Base-by-base conservation (phyloP, 2,797 vertebrate species). In the Uromys caudimaculatus region DNA sequence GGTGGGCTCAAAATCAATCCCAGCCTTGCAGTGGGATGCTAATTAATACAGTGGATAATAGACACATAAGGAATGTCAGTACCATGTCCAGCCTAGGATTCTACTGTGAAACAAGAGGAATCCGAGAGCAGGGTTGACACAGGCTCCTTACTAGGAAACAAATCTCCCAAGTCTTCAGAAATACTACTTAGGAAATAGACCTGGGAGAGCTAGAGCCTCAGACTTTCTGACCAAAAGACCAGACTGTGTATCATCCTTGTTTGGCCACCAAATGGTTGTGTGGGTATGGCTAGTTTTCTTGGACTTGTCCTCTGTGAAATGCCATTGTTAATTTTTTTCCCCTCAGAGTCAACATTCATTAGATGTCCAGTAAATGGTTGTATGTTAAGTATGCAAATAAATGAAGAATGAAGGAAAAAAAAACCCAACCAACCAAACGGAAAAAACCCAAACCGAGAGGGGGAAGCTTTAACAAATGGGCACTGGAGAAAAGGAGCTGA, bases 21-120 rank as follows among this genome's bases (percentile, higher is more conserved):
- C 76, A 84, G 52, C 62, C 54, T 91, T 91, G 23, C 0, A 3
- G 73, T 24, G 86, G 35, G 89, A 60, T 1, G 1, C 6, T 64
- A 44, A 6, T 62, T 62, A 60, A 69, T 41, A 21, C 0, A 0
- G 3, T 2, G 23, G 0, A 6, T 4, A 14, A 6, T 4, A 14
- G 19, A 41, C 4, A 9, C n/a, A 24, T 62, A 62, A 44, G 41
- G 10, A 50, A 67, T 38, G 1, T 29, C 6, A 4, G n/a, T 35
- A 2, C 13, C 47, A 32, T 6, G 0, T 56, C 95, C 10, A 2
- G 3, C 44, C 77, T 50, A 41, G 82, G 69, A 62, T 29, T 75
- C 38, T 50, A 62, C 24, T 2, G 1, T 0, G 24, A n/a, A 16
- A 32, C 4, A 87, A 47, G 29, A 52, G 6, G 47, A 47, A 56